Conservation (phyloP, 1,140 invertebrate species). For the Coelopa frigida region DNA sequence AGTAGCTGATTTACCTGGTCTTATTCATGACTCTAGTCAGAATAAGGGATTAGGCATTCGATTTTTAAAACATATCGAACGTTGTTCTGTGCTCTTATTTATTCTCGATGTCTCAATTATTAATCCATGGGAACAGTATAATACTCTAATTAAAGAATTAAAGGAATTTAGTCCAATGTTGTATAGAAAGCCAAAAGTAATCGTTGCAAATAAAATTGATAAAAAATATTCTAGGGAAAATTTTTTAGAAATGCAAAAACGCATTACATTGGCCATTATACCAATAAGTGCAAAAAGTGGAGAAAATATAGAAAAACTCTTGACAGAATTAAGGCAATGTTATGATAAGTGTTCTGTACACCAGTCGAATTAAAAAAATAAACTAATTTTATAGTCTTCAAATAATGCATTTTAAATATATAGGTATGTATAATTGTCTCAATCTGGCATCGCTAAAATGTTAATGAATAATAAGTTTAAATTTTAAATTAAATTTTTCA, state of each 20-base stretch:
- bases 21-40: constrained; percentile 83
- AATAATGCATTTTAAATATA: too few species aligned
- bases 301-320: constrained; percentile 59
- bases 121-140: constrained; percentile 63
- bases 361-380: too few species aligned
- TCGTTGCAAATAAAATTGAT: constrained; percentile 94
- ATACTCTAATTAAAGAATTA: constrained; percentile 65
- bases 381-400: too few species aligned
- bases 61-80: constrained; percentile 86
- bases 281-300: constrained; percentile 81
- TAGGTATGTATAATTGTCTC: too few species aligned
- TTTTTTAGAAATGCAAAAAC: constrained; percentile 48
- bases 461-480: too few species aligned
- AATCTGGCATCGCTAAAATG: too few species aligned
- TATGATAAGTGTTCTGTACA: too few species aligned
- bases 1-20: constrained; percentile 90
- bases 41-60: constrained; percentile 86
- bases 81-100: constrained; percentile 79
- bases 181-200: constrained; percentile 57
- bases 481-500: too few species aligned
- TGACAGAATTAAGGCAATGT: constrained; percentile 41
- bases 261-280: constrained; percentile 56
- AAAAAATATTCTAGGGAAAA: constrained; percentile 55
- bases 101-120: constrained; percentile 70
- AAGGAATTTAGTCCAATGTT: constrained; percentile 65